Base-by-base conservation (phyloP, 2,888 invertebrate species). In the Peribatodes rhomboidaria region DNA sequence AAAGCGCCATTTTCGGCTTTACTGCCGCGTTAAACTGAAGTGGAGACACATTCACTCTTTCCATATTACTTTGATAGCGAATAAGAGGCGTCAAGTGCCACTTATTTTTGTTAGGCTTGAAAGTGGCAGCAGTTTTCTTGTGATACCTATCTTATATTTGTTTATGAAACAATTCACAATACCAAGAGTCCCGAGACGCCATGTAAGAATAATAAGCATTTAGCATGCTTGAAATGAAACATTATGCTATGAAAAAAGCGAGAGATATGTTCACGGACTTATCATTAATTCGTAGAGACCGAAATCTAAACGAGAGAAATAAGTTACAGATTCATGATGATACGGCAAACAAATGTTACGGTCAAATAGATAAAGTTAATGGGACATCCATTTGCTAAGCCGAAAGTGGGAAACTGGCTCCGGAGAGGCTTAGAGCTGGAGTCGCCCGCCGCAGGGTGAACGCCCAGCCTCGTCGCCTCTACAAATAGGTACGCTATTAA, bases 401-500 rank as follows among this genome's bases (percentile, higher is more conserved):
- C 67, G 70, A 77, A 73, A 75, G 77, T 72, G 74, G 76, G 77
- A 75, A 80, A 77, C 74, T 75, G 79, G 72, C 73, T 77, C 72
- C 70, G 74, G 75, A 73, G 68, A 68, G 77, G 76, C 72, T 77
- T 61, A 70, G 68, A 61, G 61, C 63, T 68, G 57, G 59, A 73
- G 74, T 80, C 77, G 73, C 75, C 78, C 69, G 68, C 70, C 68
- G 60, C 67, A 57, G 80, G 80, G 81, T 76, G 79, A 78, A 73
- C 72, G 76, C 68, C 77, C 72, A 55, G 68, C 70, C 70, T 71
- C 74, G 73, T 74, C 76, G 72, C 74, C 78, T 81, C 79, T 73
- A 75, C 81, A 83, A 85, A 81, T 78, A 55, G 42, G 55, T 33
- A 82, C 72, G 73, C 77, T 77, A 77, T 79, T 79, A 79, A 80